Evolutionary conservation across 2,888 invertebrate species (phyloP).

Genomic region (Melieria crassipennis): DNA sequence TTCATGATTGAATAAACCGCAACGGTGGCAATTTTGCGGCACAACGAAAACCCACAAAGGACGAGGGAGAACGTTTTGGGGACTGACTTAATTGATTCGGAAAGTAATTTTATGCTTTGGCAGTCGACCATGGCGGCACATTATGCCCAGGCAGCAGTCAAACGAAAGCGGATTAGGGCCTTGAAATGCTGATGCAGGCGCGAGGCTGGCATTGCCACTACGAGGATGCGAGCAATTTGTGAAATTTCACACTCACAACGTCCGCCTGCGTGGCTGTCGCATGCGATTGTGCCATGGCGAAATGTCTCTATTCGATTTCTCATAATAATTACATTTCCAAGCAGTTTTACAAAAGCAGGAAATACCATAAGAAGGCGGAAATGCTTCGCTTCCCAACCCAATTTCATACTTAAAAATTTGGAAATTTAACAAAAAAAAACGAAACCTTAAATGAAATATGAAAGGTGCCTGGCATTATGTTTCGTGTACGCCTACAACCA

Average conservation of each 20-base stretch:
- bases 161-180: constrained; percentile 29
- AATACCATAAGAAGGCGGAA: neutral
- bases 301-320: constrained; percentile 15
- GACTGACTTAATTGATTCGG: constrained; percentile 26
- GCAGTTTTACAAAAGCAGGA: too few species aligned
- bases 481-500: too few species aligned
- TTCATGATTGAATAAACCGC: constrained; percentile 15
- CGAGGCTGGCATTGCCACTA: too few species aligned
- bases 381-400: neutral
- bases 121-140: neutral
- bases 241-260: constrained; percentile 38
- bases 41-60: neutral
- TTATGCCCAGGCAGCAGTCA: constrained; percentile 10
- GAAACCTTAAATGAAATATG: too few species aligned
- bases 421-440: neutral
- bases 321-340: neutral
- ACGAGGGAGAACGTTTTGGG: neutral
- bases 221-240: constrained; percentile 34
- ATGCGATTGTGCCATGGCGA: too few species aligned
- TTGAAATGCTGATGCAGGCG: too few species aligned
- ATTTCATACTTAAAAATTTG: neutral
- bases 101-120: constrained; percentile 35
- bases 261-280: constrained; percentile 3
- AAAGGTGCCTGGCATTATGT: too few species aligned
- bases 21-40: neutral